phyloP scores from a whole-genome alignment of 2,888 invertebrate species.

The Euspilapteryx auroguttella region DNA sequence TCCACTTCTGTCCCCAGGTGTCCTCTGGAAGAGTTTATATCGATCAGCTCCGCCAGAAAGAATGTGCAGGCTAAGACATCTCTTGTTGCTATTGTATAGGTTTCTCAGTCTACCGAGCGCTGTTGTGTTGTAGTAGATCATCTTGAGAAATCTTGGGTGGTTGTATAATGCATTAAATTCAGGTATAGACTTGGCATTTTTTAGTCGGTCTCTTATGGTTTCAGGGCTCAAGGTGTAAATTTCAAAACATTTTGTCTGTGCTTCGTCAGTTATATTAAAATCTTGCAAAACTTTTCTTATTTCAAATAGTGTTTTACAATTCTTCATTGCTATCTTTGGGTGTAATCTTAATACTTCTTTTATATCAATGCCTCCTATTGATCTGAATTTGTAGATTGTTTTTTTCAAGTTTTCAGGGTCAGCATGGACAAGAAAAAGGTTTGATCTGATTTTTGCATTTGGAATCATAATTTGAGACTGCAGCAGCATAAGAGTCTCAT shows the following conservation, averaged over 20 bases:
- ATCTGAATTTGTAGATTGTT: constrained; percentile 25
- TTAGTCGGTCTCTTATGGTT: constrained; percentile 32
- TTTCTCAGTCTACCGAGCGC: constrained; percentile 27
- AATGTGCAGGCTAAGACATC: constrained; percentile 41
- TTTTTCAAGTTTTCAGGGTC: constrained; percentile 41
- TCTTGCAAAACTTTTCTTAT: constrained; percentile 32
- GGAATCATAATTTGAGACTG: constrained; percentile 32
- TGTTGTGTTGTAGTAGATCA: constrained; percentile 40
- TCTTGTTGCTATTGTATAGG: constrained; percentile 33
- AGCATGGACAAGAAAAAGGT: constrained; percentile 39
- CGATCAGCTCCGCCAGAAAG: constrained; percentile 37
- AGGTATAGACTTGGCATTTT: constrained; percentile 30
- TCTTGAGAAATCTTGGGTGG: constrained; percentile 45
- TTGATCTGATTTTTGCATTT: constrained; percentile 35
- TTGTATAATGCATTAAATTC: constrained; percentile 33
- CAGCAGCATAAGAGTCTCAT: constrained; percentile 32
- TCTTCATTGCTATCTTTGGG: constrained; percentile 39
- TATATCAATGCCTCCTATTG: constrained; percentile 41
- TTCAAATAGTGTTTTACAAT: constrained; percentile 23
- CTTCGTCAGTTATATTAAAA: constrained; percentile 32
- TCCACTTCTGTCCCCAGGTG: constrained; percentile 41
- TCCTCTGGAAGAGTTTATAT: constrained; percentile 38
- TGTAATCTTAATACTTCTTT: constrained; percentile 40
- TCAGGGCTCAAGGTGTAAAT: constrained; percentile 35
- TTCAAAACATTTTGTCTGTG: constrained; percentile 43